A percentile compares a stretch with the other conserved stretches of the same genome.
Evolutionary conservation across 92 coral and sea anemone genomes (phyloP).

Genomic region (Pocillopora grandis): DNA sequence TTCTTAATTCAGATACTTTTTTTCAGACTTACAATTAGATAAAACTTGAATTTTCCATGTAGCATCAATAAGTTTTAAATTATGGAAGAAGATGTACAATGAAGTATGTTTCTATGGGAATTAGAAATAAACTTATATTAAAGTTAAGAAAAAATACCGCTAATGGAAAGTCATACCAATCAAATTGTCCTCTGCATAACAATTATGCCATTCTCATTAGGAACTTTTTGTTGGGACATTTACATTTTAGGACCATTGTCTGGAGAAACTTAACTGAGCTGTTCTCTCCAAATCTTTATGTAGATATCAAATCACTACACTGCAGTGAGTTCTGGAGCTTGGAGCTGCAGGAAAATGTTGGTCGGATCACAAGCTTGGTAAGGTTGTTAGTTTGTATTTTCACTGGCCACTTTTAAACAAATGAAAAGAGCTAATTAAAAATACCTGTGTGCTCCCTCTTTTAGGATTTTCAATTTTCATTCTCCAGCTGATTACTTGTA

Average conservation of each 20-base stretch:
- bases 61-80: no score
- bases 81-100: no score
- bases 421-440: background rate
- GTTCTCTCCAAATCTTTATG: background rate
- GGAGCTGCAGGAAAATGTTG: conserved; percentile 84
- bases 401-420: background rate
- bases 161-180: no score
- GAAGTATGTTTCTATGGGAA: no score
- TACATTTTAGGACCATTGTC: background rate
- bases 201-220: no score
- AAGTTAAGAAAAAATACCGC: no score
- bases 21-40: no score
- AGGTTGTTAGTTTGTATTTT: background rate
- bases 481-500: background rate
- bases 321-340: conserved; percentile 90
- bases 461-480: background rate
- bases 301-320: conserved; percentile 90
- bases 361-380: conserved; percentile 93
- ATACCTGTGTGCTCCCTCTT: background rate
- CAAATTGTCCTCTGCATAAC: no score
- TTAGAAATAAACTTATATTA: no score
- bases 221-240: background rate
- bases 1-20: no score
- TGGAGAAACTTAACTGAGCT: background rate
- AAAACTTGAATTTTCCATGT: no score